Evolutionary conservation across 2,797 vertebrate genomes (phyloP).

Genomic region (Graptemys geographica): DNA sequence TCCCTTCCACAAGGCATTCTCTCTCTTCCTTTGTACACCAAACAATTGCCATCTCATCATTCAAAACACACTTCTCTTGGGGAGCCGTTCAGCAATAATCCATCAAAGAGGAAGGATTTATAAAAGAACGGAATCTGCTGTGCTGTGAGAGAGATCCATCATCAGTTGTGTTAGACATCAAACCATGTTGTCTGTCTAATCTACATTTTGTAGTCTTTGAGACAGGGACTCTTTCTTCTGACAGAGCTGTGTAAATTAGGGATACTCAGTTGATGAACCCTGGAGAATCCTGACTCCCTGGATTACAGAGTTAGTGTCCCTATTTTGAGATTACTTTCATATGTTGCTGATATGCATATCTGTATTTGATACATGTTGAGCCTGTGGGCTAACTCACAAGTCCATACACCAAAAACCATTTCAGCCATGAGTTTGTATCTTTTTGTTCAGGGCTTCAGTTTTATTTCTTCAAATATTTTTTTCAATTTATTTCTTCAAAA

Average conservation of each 20-base stretch:
- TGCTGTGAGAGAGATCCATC: slow-evolving; percentile 39
- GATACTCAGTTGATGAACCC: not conserved
- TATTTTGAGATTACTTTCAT: not conserved
- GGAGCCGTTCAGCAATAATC: slow-evolving; percentile 47
- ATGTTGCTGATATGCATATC: not conserved
- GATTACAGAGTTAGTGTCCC: not conserved
- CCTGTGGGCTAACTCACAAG: not conserved
- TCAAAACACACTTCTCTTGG: slow-evolving; percentile 42
- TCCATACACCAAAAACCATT: not conserved
- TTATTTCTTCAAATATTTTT: not conserved
- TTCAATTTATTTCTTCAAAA: slow-evolving; percentile 14
- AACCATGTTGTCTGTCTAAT: slow-evolving; percentile 28
- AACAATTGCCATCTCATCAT: slow-evolving; percentile 50
- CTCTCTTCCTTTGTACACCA: slow-evolving; percentile 27
- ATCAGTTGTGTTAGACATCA: slow-evolving; percentile 5
- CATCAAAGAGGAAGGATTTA: slow-evolving; percentile 2
- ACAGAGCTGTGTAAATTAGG: not conserved
- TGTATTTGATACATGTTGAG: not conserved
- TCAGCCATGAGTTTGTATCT: not conserved
- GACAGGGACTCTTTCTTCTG: slow-evolving; percentile 19
- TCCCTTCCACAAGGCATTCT: slow-evolving; percentile 24
- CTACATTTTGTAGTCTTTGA: slow-evolving; percentile 43
- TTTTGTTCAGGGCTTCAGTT: not conserved
- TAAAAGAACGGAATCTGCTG: not conserved
- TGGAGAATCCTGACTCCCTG: slow-evolving; percentile 1